A percentile compares a stretch with the other conserved stretches of the same genome.
Conservation (phyloP, 2,113 vertebrate genomes). For the Sylvietta virens region DNA sequence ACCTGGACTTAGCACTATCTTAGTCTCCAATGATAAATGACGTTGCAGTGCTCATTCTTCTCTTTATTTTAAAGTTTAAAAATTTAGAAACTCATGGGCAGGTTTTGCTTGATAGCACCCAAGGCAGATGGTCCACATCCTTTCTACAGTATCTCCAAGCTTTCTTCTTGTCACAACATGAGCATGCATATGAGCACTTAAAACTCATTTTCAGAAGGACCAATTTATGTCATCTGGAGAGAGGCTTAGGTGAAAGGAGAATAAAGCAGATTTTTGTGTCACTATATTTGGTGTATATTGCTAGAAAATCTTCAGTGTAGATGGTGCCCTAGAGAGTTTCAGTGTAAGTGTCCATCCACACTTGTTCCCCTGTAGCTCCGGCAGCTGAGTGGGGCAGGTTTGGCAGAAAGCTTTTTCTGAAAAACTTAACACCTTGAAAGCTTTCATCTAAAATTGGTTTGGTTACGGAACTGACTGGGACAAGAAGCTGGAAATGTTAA, state of each 20-base stretch:
- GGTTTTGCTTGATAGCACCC: background rate
- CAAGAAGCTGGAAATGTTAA: background rate
- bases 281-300: background rate
- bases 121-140: background rate
- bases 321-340: background rate
- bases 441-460: background rate
- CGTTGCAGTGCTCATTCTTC: background rate
- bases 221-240: background rate
- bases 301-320: background rate
- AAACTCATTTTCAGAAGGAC: background rate
- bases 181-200: background rate
- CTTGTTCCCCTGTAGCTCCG: accelerated
- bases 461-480: background rate
- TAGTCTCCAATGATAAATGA: background rate
- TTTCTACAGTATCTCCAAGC: background rate
- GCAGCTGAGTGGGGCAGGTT: background rate
- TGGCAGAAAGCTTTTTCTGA: background rate
- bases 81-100: background rate
- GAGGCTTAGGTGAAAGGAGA: background rate
- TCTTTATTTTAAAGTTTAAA: background rate
- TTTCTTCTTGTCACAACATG: background rate
- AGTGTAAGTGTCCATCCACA: background rate
- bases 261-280: background rate
- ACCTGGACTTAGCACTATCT: background rate
- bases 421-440: background rate